Evolutionary conservation across 1,140 invertebrate species (phyloP).

Genomic region (Caenorhabditis elegans): WBcel235 BX284606.5:8618501-8619000

Average conservation of each 20-base stretch:
- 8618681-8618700: too few species aligned
- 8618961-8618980: too few species aligned
- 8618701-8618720: too few species aligned
- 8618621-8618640: conserved; percentile 48
- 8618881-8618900: not conserved
- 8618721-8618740: not conserved
- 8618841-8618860: not conserved
- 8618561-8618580: conserved; percentile 22
- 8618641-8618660: conserved; percentile 29
- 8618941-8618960: too few species aligned
- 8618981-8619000: too few species aligned
- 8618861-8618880: not conserved
- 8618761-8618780: too few species aligned
- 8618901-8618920: not conserved
- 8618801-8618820: not conserved
- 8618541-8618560: not conserved
- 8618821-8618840: not conserved
- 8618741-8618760: too few species aligned
- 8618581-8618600: conserved; percentile 44
- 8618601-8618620: conserved; percentile 42
- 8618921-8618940: conserved; percentile 15
- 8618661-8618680: too few species aligned
- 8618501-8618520: not conserved
- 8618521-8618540: not conserved
- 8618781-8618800: conserved; percentile 42